Conservation (phyloP, 1,140 invertebrate genomes). For the Aphaenogaster ashmeadi region DNA sequence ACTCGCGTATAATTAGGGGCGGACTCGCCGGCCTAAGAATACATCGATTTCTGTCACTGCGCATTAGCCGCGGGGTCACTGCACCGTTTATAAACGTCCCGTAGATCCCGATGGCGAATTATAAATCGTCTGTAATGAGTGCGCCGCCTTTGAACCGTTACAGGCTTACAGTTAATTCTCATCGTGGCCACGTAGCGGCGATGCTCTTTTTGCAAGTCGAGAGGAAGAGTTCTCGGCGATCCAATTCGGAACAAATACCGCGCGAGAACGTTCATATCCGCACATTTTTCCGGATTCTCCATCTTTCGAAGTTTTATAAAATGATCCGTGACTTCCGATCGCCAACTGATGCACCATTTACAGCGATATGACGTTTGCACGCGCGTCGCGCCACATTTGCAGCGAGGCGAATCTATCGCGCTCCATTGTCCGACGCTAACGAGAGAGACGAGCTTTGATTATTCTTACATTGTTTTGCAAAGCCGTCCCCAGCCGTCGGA, state of each 20-base stretch:
- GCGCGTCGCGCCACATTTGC: slow-evolving; percentile 66
- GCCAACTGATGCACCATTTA: background rate
- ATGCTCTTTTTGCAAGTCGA: slow-evolving; percentile 25
- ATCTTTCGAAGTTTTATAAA: background rate
- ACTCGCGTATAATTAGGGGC: slow-evolving; percentile 52
- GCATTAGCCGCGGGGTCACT: slow-evolving; percentile 46
- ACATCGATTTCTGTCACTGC: slow-evolving; percentile 63
- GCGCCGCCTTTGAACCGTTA: slow-evolving; percentile 54
- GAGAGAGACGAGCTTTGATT: slow-evolving; percentile 76
- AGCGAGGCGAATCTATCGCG: slow-evolving; percentile 59
- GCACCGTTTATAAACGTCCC: slow-evolving; percentile 55
- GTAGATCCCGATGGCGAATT: slow-evolving; percentile 52
- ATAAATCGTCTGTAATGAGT: slow-evolving; percentile 63
- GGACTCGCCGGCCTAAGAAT: slow-evolving; percentile 36
- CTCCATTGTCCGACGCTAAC: slow-evolving; percentile 52
- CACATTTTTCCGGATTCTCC: background rate
- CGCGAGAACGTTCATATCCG: background rate
- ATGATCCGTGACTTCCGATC: background rate
- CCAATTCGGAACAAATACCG: background rate
- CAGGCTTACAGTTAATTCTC: slow-evolving; percentile 50
- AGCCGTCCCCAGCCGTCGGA: slow-evolving; percentile 17
- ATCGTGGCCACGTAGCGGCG: slow-evolving; percentile 12
- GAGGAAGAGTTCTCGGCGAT: slow-evolving; percentile 23
- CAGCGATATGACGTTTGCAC: slow-evolving; percentile 43
- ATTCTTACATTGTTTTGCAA: slow-evolving; percentile 72